These are phyloP conservation scores for Atherinomorus stipes DNA, from an alignment of 2,113 vertebrate genomes.

Conservation along the genomic window DNA sequence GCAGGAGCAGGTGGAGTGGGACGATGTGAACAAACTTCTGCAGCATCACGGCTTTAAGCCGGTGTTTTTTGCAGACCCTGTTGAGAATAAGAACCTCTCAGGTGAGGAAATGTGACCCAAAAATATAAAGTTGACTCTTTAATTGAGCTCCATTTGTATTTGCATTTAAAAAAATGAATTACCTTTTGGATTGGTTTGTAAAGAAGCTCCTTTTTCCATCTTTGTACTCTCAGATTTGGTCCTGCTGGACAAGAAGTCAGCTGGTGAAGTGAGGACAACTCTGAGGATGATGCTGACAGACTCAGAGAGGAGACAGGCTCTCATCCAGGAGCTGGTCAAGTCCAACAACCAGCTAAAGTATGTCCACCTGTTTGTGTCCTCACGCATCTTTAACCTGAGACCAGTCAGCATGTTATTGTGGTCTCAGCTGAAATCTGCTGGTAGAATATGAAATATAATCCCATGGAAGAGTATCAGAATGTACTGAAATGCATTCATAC, in stretches of 20 bases:
- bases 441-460: no score
- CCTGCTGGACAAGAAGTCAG: conserved; percentile 85
- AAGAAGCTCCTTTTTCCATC: background rate
- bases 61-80: conserved; percentile 78
- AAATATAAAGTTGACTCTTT: no score
- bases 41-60: conserved; percentile 85
- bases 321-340: conserved; percentile 88
- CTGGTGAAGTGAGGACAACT: conserved; percentile 81
- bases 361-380: background rate
- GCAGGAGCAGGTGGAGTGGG: conserved; percentile 89
- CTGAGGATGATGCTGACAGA: conserved; percentile 87
- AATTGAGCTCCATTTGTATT: no score
- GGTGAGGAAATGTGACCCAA: conserved; percentile 70
- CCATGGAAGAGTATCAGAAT: no score
- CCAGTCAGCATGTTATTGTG: no score
- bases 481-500: no score
- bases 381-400: no score
- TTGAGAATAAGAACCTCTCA: conserved; percentile 74
- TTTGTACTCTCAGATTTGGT: conserved; percentile 79
- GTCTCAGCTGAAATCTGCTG: no score
- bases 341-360: conserved; percentile 88
- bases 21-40: conserved; percentile 84
- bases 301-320: conserved; percentile 83
- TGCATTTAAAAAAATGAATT: no score
- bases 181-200: background rate